A percentile compares a stretch with the other conserved stretches of the same genome.
phyloP scores from a whole-genome alignment of 2,113 vertebrate species.

The Petrocephalus microphthalmus region DNA sequence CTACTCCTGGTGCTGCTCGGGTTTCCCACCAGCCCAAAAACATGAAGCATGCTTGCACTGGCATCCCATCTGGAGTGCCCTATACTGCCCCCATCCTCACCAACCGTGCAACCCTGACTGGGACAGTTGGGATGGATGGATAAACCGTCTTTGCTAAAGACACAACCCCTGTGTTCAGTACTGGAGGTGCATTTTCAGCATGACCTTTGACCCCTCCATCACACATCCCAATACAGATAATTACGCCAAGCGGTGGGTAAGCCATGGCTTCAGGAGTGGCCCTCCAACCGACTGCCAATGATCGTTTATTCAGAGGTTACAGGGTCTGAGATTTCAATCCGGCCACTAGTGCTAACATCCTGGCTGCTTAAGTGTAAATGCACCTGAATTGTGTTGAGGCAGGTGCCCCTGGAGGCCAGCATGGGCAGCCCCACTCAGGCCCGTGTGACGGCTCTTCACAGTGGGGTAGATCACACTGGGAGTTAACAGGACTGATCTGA shows the following conservation, averaged over 20 bases:
- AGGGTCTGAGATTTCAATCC: not conserved
- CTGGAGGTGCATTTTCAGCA: not conserved
- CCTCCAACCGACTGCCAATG: not conserved
- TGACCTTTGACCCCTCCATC: not conserved
- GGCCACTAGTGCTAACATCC: not conserved
- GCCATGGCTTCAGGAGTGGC: not conserved
- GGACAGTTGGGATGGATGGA: not conserved
- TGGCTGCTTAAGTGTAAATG: not conserved
- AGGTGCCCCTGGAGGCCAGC: not conserved
- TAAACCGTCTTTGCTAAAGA: not conserved
- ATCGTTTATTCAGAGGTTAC: not conserved
- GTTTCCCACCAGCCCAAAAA: not conserved
- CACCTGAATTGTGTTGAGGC: not conserved
- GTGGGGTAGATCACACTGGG: not conserved
- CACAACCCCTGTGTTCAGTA: not conserved
- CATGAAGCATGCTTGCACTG: not conserved
- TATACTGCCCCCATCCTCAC: not conserved
- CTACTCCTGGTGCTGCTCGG: not conserved
- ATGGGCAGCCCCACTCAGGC: not conserved
- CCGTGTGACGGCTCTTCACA: not conserved
- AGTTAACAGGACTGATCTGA: not conserved
- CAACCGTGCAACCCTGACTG: not conserved
- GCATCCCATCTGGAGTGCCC: not conserved
- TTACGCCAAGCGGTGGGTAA: not conserved
- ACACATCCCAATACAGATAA: not conserved